A percentile compares a stretch with the other conserved stretches of the same genome.
Evolutionary conservation across 1,140 invertebrate species (phyloP).

Genomic region (Sminthurinus signatus): DNA sequence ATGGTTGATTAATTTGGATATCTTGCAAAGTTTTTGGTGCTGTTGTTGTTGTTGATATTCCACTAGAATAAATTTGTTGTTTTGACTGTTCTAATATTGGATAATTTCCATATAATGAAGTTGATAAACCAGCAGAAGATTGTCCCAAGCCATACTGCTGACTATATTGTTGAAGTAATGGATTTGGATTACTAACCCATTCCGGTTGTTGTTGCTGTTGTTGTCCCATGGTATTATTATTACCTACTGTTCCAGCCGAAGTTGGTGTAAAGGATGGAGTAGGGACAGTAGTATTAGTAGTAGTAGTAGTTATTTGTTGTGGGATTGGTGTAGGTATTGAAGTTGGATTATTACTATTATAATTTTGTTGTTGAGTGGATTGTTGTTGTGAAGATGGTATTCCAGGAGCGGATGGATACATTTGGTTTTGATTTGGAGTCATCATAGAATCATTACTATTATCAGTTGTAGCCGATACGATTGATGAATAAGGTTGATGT

Average conservation of each 20-base stretch:
- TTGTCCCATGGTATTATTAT: neutral
- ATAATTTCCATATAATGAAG: neutral
- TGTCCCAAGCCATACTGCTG: neutral
- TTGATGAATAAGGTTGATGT: neutral
- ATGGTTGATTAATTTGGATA: too few relatives aligned
- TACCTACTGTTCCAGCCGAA: too few relatives aligned
- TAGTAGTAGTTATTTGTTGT: conserved; percentile 10
- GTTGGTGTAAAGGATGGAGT: neutral
- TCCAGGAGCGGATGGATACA: conserved; percentile 4
- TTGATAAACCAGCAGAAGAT: neutral
- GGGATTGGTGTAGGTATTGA: neutral
- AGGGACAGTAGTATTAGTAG: conserved; percentile 16
- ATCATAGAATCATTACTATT: too few relatives aligned
- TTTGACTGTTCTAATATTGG: neutral
- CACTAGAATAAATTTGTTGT: too few relatives aligned
- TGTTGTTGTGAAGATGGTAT: conserved; percentile 12
- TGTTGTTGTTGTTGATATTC: too few relatives aligned
- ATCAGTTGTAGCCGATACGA: too few relatives aligned
- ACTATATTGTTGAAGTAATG: neutral
- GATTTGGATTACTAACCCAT: neutral
- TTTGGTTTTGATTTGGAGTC: neutral
- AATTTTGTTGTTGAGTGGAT: conserved; percentile 3
- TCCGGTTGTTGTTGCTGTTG: conserved; percentile 9
- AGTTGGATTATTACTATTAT: neutral
- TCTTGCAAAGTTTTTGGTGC: neutral